Percentiles rank a stretch among this genome's conserved stretches.
These are phyloP conservation scores for Cecropterus lyciades DNA, from an alignment of 1,140 invertebrate species.

Conservation along the genomic window DNA sequence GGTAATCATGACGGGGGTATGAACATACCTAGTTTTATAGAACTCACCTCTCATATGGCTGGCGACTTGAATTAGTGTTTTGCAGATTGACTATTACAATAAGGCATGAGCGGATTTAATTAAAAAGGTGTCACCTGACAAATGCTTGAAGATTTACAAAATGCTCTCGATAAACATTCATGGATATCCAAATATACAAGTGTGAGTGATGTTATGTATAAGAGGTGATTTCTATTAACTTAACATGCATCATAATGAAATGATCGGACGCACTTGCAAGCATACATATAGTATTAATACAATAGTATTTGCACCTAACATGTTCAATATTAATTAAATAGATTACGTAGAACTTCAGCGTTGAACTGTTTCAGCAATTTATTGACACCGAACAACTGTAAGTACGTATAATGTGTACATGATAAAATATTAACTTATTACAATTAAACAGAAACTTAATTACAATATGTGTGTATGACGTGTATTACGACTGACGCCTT, in stretches of 20 bases:
- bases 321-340: neutral
- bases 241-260: conserved; percentile 60
- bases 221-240: conserved; percentile 73
- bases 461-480: neutral
- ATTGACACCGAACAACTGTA: conserved; percentile 11
- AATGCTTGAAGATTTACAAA: conserved; percentile 78
- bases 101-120: conserved; percentile 44
- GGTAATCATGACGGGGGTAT: conserved; percentile 31
- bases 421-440: neutral
- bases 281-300: conserved; percentile 48
- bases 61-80: conserved; percentile 42
- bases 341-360: conserved; percentile 1
- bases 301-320: conserved; percentile 8
- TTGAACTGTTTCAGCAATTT: conserved; percentile 15
- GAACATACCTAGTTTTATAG: conserved; percentile 50
- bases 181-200: conserved; percentile 57
- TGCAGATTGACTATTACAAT: conserved; percentile 39
- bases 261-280: conserved; percentile 61
- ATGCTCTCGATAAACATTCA: conserved; percentile 64
- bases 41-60: conserved; percentile 74
- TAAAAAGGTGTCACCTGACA: conserved; percentile 68
- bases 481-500: conserved; percentile 1
- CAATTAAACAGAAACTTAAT: neutral
- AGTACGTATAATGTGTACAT: conserved; percentile 3
- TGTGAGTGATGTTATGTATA: conserved; percentile 65